These are phyloP conservation scores for Drosophila ercepeae DNA, from an alignment of 1,140 invertebrate genomes.

Conservation along the genomic window DNA sequence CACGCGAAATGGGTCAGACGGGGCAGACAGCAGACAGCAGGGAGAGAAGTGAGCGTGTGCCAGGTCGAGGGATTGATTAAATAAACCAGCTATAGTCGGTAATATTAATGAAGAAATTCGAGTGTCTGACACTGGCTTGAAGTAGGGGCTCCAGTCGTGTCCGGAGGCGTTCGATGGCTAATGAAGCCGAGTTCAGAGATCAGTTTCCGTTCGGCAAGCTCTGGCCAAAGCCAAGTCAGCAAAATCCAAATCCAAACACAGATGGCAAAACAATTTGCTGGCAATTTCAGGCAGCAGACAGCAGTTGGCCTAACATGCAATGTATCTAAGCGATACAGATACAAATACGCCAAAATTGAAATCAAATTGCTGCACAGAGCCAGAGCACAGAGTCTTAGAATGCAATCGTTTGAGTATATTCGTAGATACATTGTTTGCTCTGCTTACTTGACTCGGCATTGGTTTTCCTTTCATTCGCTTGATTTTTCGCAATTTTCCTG, in stretches of 20 bases:
- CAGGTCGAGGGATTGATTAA: conserved; percentile 47
- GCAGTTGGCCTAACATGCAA: conserved; percentile 51
- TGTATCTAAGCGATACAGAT: conserved; percentile 37
- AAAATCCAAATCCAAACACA: conserved; percentile 14
- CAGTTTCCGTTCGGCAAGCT: conserved; percentile 18
- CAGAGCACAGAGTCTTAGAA: conserved; percentile 32
- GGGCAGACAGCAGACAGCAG: too few species aligned
- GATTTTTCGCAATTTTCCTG: conserved; percentile 53
- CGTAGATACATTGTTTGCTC: conserved; percentile 30
- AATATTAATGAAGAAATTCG: conserved; percentile 60
- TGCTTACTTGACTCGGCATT: conserved; percentile 1
- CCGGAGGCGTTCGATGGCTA: conserved; percentile 16
- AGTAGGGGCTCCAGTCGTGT: conserved; percentile 5
- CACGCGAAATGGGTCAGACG: conserved; percentile 70
- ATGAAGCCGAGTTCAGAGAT: conserved; percentile 35
- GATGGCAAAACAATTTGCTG: conserved; percentile 45
- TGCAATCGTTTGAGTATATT: conserved; percentile 51
- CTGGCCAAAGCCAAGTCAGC: not conserved
- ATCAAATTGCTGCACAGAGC: conserved; percentile 56
- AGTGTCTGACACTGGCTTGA: conserved; percentile 32
- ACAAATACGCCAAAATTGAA: conserved; percentile 55
- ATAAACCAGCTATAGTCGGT: conserved; percentile 38
- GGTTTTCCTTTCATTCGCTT: conserved; percentile 39
- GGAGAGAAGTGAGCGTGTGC: conserved; percentile 58
- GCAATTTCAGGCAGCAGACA: conserved; percentile 26